Evolutionary conservation across 2,888 invertebrate species (phyloP), one percentile per base, ranked within the genome.

Genomic region (Coleophora flavipennella): DNA sequence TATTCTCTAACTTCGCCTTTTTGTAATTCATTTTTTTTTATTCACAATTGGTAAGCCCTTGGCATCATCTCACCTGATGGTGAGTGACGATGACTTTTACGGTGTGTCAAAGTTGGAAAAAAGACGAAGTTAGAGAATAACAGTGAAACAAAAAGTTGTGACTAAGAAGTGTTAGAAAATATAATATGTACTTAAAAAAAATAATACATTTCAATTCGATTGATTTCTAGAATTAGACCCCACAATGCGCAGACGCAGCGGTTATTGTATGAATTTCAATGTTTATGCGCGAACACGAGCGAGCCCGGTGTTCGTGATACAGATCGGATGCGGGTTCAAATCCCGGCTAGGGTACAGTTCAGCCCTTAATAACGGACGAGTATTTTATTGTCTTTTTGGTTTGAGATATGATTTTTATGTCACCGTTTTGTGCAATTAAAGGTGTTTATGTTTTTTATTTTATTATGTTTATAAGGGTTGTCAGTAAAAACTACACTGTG

Each of bases 311-410:
- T 20, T 28, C 12, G 37, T 49, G 79, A 80, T 80, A 80, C 54
- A 48, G 62, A 80, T 81, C 81, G 48, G 50, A 76, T 80, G 76
- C 80, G 81, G 80, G 80, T 70, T 70, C 49, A 62, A 70, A 61
- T 61, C 67, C 54, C 51, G 50, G 50, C 49, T 47, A 48, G 49
- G 51, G 50, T 20, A 20, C n/a, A 20, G 20, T 20, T 20, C 51
- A 47, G 46, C 53, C 53, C 49, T 38, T 45, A 38, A 50, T 50
- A 52, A 50, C 50, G 53, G 49, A 50, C 50, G 55, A 53, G 50
- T 48, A 42, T 66, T 71, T 70, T 69, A 67, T 71, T 57, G 39
- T 37, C 20, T 50, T 33, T 33, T 33, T 50, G 53, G 49, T 42
- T 55, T 34, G 47, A 20, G 20, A 20, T 38, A 53, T 51, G 33